Evolutionary conservation across 2,797 vertebrate species (phyloP), one percentile per base, ranked within the genome.

Genomic region (Vireo griseus): DNA sequence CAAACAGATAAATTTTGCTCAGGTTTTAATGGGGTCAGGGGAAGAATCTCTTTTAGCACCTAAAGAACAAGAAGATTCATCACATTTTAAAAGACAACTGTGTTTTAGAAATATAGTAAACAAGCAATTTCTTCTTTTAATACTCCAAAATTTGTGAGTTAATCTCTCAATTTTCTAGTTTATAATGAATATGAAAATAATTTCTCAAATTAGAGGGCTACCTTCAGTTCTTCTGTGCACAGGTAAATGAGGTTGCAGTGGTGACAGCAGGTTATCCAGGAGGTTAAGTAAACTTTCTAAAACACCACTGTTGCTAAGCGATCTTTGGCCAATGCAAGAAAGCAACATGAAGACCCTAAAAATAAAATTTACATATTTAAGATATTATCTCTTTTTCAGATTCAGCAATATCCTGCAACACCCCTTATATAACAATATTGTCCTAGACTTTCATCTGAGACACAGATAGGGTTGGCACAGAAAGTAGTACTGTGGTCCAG

Each of bases 281-380:
- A 99, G 98, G 98, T 99, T 99, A 62, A 99, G 98, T 68, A 99
- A 98, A 59, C 99, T 99, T 98, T 99, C 99, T 86, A 99, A 96
- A 78, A 99, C 99, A 31, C 99, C 99, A 85, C 99, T 99, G 98
- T 99, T 99, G 97, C 99, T 99, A 95, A 99, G 97, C 20, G 99
- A 99, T 97, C 99, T 98, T 97, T 99, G 99, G 97, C 99, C 99
- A 95, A 99, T 99, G 97, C 99, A 99, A 94, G 99, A 99, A 97
- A 99, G 98, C 74, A 99, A 98, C 99, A 99, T 99, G 97, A 99
- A 99, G 82, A 99, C 99, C 95, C 99, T 99, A 96, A 88, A 97
- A 94, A 93, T 52, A 96, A 95, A 77, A 93, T 85, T 48, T 28
- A 87, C 57, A 88, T 59, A 62, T 91, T 80, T 91, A 91, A 92